A percentile compares a stretch with the other conserved stretches of the same genome.
These are phyloP conservation scores for Mimumesa dahlbomi DNA, from an alignment of 2,888 invertebrate genomes.

Conservation along the genomic window DNA sequence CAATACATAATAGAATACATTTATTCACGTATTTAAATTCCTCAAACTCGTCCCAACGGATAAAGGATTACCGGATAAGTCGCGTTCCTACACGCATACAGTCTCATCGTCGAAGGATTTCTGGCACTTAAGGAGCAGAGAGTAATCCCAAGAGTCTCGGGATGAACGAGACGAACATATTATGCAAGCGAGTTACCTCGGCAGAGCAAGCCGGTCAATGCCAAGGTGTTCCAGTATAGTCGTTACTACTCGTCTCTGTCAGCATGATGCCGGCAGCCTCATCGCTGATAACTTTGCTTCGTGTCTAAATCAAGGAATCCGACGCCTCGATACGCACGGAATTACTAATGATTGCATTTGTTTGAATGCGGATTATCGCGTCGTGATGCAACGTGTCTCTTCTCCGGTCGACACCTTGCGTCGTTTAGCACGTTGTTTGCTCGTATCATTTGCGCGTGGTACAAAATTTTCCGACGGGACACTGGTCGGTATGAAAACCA, in stretches of 20 bases:
- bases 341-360: neutral
- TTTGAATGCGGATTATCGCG: conserved; percentile 12
- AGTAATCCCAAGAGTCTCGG: conserved; percentile 61
- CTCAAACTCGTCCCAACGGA: too few relatives aligned
- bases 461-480: neutral
- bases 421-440: neutral
- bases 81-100: too few relatives aligned
- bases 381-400: neutral
- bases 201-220: conserved; percentile 79
- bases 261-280: conserved; percentile 26
- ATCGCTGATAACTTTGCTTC: conserved; percentile 33
- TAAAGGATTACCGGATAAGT: too few relatives aligned
- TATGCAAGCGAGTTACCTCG: conserved; percentile 76
- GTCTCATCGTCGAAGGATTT: conserved; percentile 20
- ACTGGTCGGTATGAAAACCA: neutral
- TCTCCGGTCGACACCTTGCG: neutral
- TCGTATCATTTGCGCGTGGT: neutral
- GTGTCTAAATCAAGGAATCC: conserved; percentile 18
- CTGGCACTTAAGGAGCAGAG: conserved; percentile 11
- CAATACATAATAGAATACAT: too few relatives aligned
- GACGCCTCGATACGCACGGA: conserved; percentile 4
- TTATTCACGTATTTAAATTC: too few relatives aligned
- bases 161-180: conserved; percentile 78
- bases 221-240: conserved; percentile 75
- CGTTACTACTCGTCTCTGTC: conserved; percentile 56